phyloP scores from a whole-genome alignment of 2,888 invertebrate species.

The Melieria omissa region DNA sequence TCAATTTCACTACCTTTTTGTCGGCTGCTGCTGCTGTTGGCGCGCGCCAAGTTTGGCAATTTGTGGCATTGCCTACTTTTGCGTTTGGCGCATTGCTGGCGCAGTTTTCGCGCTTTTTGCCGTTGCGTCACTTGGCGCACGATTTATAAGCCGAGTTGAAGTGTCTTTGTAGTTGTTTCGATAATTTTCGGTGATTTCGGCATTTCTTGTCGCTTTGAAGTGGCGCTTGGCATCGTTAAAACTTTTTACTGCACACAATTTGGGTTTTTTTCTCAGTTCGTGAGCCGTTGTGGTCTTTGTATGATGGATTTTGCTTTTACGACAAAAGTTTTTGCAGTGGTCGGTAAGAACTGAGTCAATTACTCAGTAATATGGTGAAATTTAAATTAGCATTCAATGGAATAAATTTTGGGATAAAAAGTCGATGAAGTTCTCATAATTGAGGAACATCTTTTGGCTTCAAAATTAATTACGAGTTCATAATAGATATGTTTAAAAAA shows the following conservation, averaged over 20 bases:
- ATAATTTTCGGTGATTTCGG: not conserved
- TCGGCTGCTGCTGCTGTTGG: not conserved
- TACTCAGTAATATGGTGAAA: too few relatives aligned
- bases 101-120: not conserved
- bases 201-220: not conserved
- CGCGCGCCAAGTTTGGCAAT: not conserved
- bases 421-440: too few relatives aligned
- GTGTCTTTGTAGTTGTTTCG: constrained; percentile 8
- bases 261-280: not conserved
- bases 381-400: too few relatives aligned
- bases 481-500: too few relatives aligned
- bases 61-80: not conserved
- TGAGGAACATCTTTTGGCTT: too few relatives aligned
- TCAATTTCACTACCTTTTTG: constrained; percentile 11
- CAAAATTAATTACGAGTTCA: too few relatives aligned
- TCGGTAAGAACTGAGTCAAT: too few relatives aligned
- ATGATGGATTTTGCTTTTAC: not conserved
- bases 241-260: not conserved
- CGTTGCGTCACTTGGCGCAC: not conserved
- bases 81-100: not conserved
- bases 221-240: constrained; percentile 8
- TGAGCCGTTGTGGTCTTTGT: not conserved
- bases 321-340: too few relatives aligned
- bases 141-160: not conserved
- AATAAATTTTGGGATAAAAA: too few relatives aligned